Evolutionary conservation across 2,797 vertebrate genomes (phyloP).

Genomic region (Sebastes itinus): DNA sequence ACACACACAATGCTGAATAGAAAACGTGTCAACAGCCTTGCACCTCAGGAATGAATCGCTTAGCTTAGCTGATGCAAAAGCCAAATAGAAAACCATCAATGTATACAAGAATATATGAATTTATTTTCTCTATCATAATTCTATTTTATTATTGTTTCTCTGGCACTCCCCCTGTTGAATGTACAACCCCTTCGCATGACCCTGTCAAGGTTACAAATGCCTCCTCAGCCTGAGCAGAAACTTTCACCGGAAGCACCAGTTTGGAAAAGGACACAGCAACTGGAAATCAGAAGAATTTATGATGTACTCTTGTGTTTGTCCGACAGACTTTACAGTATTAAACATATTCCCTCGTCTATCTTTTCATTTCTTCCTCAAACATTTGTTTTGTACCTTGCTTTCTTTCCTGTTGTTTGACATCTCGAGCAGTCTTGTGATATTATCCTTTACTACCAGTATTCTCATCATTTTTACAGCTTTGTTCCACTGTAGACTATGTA

Average conservation of each 20-base stretch:
- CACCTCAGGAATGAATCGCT: constrained; percentile 79
- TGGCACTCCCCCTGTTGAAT: constrained; percentile 65
- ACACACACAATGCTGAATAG: background rate
- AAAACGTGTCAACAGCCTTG: constrained; percentile 41
- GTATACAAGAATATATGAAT: constrained; percentile 66
- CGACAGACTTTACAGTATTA: constrained; percentile 62
- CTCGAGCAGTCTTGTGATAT: constrained; percentile 51
- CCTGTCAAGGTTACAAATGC: constrained; percentile 15
- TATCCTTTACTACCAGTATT: constrained; percentile 34
- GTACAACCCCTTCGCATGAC: constrained; percentile 56
- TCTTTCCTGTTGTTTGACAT: constrained; percentile 36
- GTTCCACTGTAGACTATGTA: constrained; percentile 68
- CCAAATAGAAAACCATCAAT: constrained; percentile 62
- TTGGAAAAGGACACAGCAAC: constrained; percentile 35
- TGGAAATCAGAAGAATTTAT: constrained; percentile 36
- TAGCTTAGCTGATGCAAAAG: constrained; percentile 64
- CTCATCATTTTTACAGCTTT: constrained; percentile 58
- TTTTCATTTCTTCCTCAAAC: constrained; percentile 18
- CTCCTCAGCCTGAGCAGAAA: constrained; percentile 23
- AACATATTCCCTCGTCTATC: constrained; percentile 32
- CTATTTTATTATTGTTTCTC: constrained; percentile 79
- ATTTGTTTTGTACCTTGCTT: constrained; percentile 29
- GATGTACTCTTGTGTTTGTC: constrained; percentile 46
- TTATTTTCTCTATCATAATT: constrained; percentile 79
- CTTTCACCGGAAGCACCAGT: constrained; percentile 29